phyloP scores from a whole-genome alignment of 2,113 vertebrate species.

The Malaclemys terrapin region DNA sequence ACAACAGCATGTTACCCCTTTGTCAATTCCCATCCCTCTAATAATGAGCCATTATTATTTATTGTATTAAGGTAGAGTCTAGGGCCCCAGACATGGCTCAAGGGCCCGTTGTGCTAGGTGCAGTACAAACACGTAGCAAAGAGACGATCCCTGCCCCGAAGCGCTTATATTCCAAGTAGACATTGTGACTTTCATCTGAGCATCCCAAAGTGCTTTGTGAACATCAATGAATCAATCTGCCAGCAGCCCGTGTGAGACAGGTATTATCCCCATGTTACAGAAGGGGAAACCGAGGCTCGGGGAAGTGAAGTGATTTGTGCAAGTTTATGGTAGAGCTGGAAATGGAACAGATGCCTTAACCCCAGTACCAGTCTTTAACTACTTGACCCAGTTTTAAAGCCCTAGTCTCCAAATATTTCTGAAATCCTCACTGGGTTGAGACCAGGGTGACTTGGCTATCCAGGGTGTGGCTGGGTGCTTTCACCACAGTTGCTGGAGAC shows the following conservation, averaged over 20 bases:
- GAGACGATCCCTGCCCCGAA: fast-evolving
- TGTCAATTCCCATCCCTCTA: not conserved
- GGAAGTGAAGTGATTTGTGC: not conserved
- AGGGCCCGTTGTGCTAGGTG: not conserved
- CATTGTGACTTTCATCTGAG: fast-evolving
- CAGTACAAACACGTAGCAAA: not conserved
- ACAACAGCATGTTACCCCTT: not conserved
- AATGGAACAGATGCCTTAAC: not conserved
- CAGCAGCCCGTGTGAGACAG: fast-evolving
- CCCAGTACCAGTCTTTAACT: not conserved
- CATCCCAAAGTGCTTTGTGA: fast-evolving
- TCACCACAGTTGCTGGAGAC: not conserved
- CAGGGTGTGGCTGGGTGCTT: not conserved
- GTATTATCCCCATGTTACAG: not conserved
- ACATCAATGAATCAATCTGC: not conserved
- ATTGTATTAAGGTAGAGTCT: not conserved
- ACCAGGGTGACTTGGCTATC: not conserved
- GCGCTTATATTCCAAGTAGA: not conserved
- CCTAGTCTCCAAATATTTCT: not conserved
- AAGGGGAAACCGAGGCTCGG: not conserved
- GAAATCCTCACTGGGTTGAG: not conserved
- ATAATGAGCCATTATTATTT: not conserved
- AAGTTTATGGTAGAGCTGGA: not conserved
- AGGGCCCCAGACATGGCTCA: fast-evolving
- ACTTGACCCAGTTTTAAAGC: not conserved